A percentile compares a stretch with the other conserved stretches of the same genome.
phyloP scores from a whole-genome alignment of 2,888 invertebrate species.

The Ornithoptera alexandrae region DNA sequence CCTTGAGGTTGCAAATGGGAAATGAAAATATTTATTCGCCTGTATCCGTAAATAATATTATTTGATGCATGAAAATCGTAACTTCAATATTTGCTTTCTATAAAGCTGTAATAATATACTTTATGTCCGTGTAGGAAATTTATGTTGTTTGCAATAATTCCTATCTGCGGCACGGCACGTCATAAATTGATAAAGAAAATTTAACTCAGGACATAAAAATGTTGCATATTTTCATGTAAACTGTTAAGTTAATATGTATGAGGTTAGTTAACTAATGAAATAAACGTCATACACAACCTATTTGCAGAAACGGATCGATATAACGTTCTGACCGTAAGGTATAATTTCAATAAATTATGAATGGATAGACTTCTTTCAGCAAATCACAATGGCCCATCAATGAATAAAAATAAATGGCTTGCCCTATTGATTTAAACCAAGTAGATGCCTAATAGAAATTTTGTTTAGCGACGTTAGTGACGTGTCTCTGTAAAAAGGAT shows the following conservation, averaged over 20 bases:
- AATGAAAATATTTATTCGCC: conserved; percentile 27
- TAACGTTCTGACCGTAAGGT: not conserved
- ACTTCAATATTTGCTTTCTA: conserved; percentile 23
- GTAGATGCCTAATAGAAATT: not conserved
- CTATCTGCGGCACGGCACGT: not conserved
- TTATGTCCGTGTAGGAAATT: conserved; percentile 12
- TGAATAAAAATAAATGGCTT: too few species aligned
- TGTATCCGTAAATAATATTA: conserved; percentile 26
- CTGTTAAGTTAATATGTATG: too few species aligned
- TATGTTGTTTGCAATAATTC: conserved; percentile 7
- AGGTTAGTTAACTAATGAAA: too few species aligned
- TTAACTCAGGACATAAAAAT: not conserved
- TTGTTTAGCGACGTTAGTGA: too few species aligned
- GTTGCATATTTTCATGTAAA: not conserved
- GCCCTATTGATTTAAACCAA: not conserved
- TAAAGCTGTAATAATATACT: conserved; percentile 12
- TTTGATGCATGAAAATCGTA: conserved; percentile 22
- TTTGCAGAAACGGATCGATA: not conserved
- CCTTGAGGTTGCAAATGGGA: conserved; percentile 19
- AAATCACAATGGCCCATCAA: too few species aligned
- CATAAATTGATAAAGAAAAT: not conserved
- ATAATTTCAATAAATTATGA: not conserved
- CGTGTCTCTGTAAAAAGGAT: too few species aligned
- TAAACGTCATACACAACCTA: too few species aligned
- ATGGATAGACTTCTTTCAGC: not conserved